A percentile compares a stretch with the other conserved stretches of the same genome.
phyloP scores from a whole-genome alignment of 2,797 vertebrate genomes.

The Syndactyla subalaris region DNA sequence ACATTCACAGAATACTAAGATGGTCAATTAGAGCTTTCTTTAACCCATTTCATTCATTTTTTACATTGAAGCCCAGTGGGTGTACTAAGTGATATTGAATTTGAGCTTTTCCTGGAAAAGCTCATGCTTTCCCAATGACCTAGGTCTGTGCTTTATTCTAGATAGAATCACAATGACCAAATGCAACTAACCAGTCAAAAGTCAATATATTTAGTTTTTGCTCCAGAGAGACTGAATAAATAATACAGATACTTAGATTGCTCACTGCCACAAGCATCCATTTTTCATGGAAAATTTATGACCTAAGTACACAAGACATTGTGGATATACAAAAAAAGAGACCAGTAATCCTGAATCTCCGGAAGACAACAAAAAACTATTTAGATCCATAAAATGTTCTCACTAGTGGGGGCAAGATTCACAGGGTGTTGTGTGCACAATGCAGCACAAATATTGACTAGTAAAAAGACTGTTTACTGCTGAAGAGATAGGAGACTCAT shows the following conservation, averaged over 20 bases:
- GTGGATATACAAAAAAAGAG: neutral
- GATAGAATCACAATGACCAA: neutral
- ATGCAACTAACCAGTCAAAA: neutral
- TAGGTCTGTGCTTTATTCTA: neutral
- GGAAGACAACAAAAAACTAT: neutral
- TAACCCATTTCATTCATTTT: neutral
- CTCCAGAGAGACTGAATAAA: conserved; percentile 23
- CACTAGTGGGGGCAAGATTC: neutral
- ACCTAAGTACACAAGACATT: neutral
- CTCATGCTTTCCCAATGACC: neutral
- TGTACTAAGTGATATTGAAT: neutral
- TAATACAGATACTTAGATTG: conserved; percentile 12
- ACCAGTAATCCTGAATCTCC: neutral
- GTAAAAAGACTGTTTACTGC: conserved; percentile 60
- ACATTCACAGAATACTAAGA: neutral
- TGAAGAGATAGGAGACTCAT: conserved; percentile 60
- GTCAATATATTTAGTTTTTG: conserved; percentile 19
- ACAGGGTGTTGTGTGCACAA: neutral
- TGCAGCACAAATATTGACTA: conserved; percentile 50
- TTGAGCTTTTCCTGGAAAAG: neutral
- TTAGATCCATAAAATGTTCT: conserved; percentile 26
- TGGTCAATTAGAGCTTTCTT: neutral
- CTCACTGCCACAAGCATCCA: neutral
- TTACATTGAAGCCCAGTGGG: neutral
- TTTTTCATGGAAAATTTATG: conserved; percentile 39